A percentile compares a stretch with the other conserved stretches of the same genome.
These are phyloP conservation scores for Tetrapedia diversipes DNA, from an alignment of 2,888 invertebrate genomes.

Conservation along the genomic window DNA sequence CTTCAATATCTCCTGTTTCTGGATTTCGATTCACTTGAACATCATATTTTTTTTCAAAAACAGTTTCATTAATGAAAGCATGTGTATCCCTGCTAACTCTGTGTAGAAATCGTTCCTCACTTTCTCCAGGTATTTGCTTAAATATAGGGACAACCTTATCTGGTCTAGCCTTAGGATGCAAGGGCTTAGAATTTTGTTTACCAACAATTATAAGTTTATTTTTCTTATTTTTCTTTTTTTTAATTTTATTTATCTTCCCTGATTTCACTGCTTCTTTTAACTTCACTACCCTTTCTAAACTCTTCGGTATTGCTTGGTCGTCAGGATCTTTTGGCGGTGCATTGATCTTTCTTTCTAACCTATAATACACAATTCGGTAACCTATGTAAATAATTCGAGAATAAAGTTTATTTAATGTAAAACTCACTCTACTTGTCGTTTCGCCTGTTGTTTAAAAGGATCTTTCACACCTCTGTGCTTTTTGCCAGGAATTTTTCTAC, in stretches of 20 bases:
- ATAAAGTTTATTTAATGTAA: constrained; percentile 20
- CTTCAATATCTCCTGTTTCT: constrained; percentile 83
- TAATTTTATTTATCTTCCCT: constrained; percentile 80
- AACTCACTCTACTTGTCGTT: constrained; percentile 86
- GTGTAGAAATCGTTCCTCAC: constrained; percentile 86
- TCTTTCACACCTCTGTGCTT: constrained; percentile 92
- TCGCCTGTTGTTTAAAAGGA: constrained; percentile 88
- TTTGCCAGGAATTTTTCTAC: constrained; percentile 91
- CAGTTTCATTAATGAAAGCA: constrained; percentile 86
- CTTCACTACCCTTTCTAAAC: constrained; percentile 87
- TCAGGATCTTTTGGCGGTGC: constrained; percentile 89
- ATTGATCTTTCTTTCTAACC: constrained; percentile 89
- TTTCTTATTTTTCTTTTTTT: constrained; percentile 76
- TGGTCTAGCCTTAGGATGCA: constrained; percentile 75
- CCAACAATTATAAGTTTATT: constrained; percentile 76
- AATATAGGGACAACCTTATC: constrained; percentile 85
- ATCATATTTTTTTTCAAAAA: constrained; percentile 86
- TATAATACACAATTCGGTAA: constrained; percentile 75
- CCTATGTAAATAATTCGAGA: constrained; percentile 53
- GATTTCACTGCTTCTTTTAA: constrained; percentile 84
- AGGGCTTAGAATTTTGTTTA: constrained; percentile 30
- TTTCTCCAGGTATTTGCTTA: constrained; percentile 86
- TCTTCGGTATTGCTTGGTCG: constrained; percentile 90
- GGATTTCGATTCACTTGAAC: constrained; percentile 85
- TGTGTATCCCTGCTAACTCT: constrained; percentile 87